These are phyloP conservation scores for Myotis vivesi DNA, from an alignment of 2,797 vertebrate species.

Conservation along the genomic window DNA sequence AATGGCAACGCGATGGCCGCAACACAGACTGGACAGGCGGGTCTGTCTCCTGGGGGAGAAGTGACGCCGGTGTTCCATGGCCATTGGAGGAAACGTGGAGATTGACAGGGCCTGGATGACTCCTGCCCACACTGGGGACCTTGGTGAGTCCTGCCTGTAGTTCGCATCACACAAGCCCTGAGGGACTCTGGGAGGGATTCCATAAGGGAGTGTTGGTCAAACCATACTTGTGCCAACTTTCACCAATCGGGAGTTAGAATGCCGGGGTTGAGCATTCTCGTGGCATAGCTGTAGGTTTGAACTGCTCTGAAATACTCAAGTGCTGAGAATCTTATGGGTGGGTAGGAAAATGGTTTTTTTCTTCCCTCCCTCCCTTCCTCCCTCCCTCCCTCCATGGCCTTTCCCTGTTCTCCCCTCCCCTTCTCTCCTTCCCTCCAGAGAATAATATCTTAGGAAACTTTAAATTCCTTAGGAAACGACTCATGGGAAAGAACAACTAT, in stretches of 20 bases:
- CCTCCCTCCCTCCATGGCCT: neutral
- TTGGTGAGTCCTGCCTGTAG: neutral
- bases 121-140: neutral
- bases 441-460: constrained; percentile 27
- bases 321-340: neutral
- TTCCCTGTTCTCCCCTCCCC: neutral
- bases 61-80: neutral
- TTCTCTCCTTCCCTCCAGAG: neutral
- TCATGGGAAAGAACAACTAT: neutral
- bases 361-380: neutral
- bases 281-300: neutral
- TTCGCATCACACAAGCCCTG: neutral
- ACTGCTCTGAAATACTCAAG: neutral
- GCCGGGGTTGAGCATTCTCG: neutral
- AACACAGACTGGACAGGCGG: neutral
- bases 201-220: neutral
- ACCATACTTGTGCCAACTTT: neutral
- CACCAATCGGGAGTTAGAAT: neutral
- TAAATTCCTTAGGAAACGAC: neutral
- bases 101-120: neutral
- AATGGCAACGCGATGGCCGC: neutral
- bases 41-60: neutral
- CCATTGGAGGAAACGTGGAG: neutral
- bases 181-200: neutral
- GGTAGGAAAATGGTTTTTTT: neutral